Evolutionary conservation across 1,140 invertebrate genomes (phyloP).

Genomic region (Atta texana): DNA sequence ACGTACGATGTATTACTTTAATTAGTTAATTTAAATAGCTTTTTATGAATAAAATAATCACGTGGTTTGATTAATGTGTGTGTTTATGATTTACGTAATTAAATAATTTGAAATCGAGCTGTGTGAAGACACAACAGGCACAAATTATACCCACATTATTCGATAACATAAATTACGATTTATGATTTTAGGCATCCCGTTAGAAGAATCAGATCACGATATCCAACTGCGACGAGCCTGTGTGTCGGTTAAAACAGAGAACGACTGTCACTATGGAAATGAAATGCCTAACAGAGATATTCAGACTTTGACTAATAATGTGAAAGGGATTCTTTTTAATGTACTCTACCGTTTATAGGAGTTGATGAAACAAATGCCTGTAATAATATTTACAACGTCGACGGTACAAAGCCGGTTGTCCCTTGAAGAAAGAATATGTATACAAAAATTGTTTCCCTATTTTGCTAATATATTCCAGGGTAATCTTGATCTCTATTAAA

Average conservation of each 20-base stretch:
- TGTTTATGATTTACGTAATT: not conserved
- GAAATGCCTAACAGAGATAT: conserved; percentile 86
- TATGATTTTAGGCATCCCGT: conserved; percentile 52
- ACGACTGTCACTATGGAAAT: conserved; percentile 86
- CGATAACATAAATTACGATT: not conserved
- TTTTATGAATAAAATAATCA: not conserved
- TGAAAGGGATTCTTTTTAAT: conserved; percentile 88
- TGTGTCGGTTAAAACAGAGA: conserved; percentile 89
- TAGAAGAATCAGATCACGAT: conserved; percentile 85
- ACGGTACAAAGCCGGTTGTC: conserved; percentile 88
- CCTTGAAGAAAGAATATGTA: conserved; percentile 89
- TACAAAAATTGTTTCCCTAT: conserved; percentile 91
- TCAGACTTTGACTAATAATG: conserved; percentile 86
- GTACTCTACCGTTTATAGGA: conserved; percentile 91
- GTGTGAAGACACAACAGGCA: not conserved
- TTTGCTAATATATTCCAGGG: conserved; percentile 89
- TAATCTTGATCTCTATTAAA: conserved; percentile 74
- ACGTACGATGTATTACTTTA: not conserved
- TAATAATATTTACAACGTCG: conserved; percentile 87
- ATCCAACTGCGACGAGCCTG: conserved; percentile 87
- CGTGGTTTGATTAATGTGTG: not conserved
- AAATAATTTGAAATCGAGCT: not conserved
- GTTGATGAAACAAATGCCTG: conserved; percentile 91
- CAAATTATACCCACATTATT: not conserved
- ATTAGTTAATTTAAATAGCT: not conserved